These are phyloP conservation scores for Ceratina calcarata DNA, from an alignment of 1,140 invertebrate genomes.

Conservation along the genomic window DNA sequence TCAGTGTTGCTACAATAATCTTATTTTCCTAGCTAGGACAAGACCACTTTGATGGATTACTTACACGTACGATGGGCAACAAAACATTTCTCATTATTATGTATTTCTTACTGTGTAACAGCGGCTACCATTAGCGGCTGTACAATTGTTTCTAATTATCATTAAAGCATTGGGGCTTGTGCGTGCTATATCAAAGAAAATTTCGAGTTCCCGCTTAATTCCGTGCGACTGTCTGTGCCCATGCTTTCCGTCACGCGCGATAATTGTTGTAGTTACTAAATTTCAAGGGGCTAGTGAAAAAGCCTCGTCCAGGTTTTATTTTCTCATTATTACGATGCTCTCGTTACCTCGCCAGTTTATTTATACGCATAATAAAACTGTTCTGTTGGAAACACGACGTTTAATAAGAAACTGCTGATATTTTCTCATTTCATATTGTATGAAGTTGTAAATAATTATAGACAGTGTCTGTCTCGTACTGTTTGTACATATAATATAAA, in stretches of 20 bases:
- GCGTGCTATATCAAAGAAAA: constrained; percentile 42
- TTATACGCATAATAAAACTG: too few relatives aligned
- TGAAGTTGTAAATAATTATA: too few relatives aligned
- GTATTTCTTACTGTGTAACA: not conserved
- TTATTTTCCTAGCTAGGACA: too few relatives aligned
- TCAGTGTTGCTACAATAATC: too few relatives aligned
- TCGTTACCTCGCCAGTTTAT: constrained; percentile 1
- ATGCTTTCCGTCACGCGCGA: constrained; percentile 12
- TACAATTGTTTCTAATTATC: constrained; percentile 22
- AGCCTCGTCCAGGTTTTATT: not conserved
- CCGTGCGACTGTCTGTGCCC: not conserved
- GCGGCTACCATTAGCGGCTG: not conserved
- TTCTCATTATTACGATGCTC: not conserved
- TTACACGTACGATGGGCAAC: not conserved
- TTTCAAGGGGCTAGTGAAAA: constrained; percentile 20
- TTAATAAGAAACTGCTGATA: too few relatives aligned
- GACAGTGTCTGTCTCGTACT: too few relatives aligned
- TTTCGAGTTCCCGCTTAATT: constrained; percentile 11
- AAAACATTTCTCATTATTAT: not conserved
- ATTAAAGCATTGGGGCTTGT: constrained; percentile 7
- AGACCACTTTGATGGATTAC: not conserved
- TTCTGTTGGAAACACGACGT: too few relatives aligned
- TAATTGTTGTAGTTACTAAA: constrained; percentile 36
- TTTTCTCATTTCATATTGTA: too few relatives aligned
- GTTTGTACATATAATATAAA: too few relatives aligned